Conservation (phyloP, 2,888 invertebrate species). For the Ormyrus nitidulus region DNA sequence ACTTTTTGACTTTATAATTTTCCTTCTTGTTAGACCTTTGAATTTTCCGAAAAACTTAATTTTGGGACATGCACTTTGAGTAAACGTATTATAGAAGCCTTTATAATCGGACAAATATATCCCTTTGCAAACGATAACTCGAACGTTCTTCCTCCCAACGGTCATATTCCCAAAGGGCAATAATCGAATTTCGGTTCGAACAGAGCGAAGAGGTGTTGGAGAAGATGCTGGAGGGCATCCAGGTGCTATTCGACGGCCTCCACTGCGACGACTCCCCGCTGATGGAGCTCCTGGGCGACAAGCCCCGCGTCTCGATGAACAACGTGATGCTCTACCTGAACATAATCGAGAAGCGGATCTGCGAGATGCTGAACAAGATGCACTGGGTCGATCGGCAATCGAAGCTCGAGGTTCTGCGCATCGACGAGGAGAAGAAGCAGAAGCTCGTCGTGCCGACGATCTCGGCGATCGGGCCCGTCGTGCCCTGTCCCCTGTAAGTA, state of each 20-base stretch:
- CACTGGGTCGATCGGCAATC: constrained; percentile 72
- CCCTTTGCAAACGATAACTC: neutral
- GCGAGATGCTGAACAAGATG: constrained; percentile 81
- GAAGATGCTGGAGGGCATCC: constrained; percentile 76
- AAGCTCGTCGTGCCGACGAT: constrained; percentile 70
- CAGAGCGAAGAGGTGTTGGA: constrained; percentile 71
- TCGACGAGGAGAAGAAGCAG: constrained; percentile 71
- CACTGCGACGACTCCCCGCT: constrained; percentile 86
- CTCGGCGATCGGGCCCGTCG: constrained; percentile 73
- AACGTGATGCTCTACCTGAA: constrained; percentile 90
- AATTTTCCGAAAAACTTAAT: neutral
- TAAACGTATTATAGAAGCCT: neutral
- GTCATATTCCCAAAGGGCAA: too few relatives aligned
- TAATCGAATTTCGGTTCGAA: constrained; percentile 44
- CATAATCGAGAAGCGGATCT: constrained; percentile 86
- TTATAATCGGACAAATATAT: neutral
- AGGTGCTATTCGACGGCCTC: constrained; percentile 79
- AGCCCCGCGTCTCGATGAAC: constrained; percentile 83
- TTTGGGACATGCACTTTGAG: neutral
- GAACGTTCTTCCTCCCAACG: neutral
- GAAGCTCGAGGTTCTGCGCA: constrained; percentile 64
- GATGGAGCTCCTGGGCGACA: constrained; percentile 83
- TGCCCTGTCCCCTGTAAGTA: constrained; percentile 77
- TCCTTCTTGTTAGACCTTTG: constrained; percentile 9
- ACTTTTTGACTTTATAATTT: constrained; percentile 26